Evolutionary conservation across 2,888 invertebrate species (phyloP), one percentile per base, ranked within the genome.

Genomic region (Antheraea assamensis): DNA sequence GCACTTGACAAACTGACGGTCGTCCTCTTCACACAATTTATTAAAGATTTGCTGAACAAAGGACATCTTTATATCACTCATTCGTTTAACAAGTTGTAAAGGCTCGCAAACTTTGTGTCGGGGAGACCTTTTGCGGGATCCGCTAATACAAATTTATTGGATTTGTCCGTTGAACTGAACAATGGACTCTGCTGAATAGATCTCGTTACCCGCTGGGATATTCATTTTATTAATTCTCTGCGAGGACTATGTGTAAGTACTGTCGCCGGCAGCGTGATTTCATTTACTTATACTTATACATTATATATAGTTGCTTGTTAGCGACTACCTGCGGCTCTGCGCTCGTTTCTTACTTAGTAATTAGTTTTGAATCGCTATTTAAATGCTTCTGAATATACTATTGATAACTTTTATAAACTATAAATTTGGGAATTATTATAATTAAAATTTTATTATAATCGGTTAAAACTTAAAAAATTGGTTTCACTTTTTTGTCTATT

Each of bases 141-240:
- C 68, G 35, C 68, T 68, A 68, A 68, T 68, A 68, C 68, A 68
- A 68, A 68, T 68, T 68, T 68, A 68, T 68, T 68, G 68, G 68
- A 68, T 68, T 68, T 68, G 68, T 68, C 21, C 19, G 68, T 68
- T 68, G 21, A 68, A 35, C 31, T 68, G 68, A 68, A 68, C 68
- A 68, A 68, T 68, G 35, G 35, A 68, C 68, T 21, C 8, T 35
- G n/a, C 35, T 68, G 68, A 68, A 68, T 68, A 35, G 68, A 68
- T 68, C 68, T 68, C 68, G 68, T 68, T 68, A n/a, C 35, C 35
- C 68, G 21, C 35, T 35, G 68, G 21, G 68, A 35, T 68, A 68
- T 68, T 68, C 68, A 64, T 17, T 64, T 64, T 64, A 64, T 64
- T 64, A 64, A 64, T 64, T 64, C 61, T 64, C 61, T 30, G 61